phyloP scores from a whole-genome alignment of 2,888 invertebrate genomes.

The Eristalis arbustorum region DNA sequence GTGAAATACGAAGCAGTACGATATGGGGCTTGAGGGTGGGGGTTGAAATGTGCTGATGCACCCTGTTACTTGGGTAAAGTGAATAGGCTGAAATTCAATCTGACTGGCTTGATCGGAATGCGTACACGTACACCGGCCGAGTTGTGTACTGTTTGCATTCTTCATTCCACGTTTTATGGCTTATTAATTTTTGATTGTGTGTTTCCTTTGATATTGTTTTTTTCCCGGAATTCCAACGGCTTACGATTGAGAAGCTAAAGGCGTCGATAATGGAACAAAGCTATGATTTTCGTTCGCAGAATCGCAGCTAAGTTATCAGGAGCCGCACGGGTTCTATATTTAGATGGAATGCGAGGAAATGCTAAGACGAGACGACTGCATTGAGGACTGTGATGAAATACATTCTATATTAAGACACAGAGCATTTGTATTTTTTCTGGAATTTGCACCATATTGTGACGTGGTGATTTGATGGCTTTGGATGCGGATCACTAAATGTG shows the following conservation, averaged over 20 bases:
- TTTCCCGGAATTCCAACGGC: neutral
- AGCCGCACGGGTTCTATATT: conserved; percentile 6
- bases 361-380: neutral
- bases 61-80: neutral
- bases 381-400: neutral
- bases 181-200: neutral
- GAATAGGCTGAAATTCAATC: neutral
- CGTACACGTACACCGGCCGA: neutral
- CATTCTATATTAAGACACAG: neutral
- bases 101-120: neutral
- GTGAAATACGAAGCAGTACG: neutral
- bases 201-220: no score
- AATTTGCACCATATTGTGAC: neutral
- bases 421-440: neutral
- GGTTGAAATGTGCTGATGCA: conserved; percentile 9
- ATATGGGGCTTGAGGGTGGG: neutral
- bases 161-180: neutral
- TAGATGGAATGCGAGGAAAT: conserved; percentile 22
- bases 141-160: neutral
- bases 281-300: neutral
- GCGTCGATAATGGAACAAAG: neutral
- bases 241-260: neutral
- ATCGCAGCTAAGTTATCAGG: conserved; percentile 12
- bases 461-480: neutral
- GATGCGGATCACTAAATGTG: neutral